Base-by-base conservation (phyloP, 2,888 invertebrate species). In the Amphimallon solstitiale region DNA sequence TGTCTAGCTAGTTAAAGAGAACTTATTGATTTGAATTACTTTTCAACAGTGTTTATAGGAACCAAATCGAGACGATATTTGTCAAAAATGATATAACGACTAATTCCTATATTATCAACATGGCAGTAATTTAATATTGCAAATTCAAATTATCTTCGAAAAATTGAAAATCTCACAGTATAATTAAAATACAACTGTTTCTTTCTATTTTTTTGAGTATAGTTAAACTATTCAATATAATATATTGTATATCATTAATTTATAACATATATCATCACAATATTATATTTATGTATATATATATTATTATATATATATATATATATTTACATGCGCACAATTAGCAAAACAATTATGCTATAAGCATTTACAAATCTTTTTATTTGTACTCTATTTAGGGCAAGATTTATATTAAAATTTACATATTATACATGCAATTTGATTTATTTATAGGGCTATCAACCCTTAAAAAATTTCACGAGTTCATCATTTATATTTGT, bases 331-430 rank as follows among this genome's bases (percentile, higher is more conserved):
- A 59, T 59, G 51, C 35, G 35, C 35, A 43, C 34, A 59, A 49
- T 54, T 49, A 63, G 40, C 37, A 19, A 68, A 67, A 65, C 66
- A 52, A 66, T 54, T 65, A 69, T 65, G 65, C 67, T 69, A 65
- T 68, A 69, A 69, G 69, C 69, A 69, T 52, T 68, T 69, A 69
- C 69, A 65, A 63, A 56, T 62, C 45, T 54, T 54, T 63, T 67
- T 62, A 48, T 69, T 68, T 69, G 69, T 69, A 69, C 69, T 69
- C 63, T 69, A 54, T 64, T 69, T 66, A 65, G 69, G 69, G 69
- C 69, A 69, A 69, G 69, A 65, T 61, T 29, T 29, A 5, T 43
- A 15, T 43, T 15, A 15, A 14, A 43, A 29, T 29, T 29, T 29
- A 29, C 29, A 29, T 9, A 29, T 29, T 29, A 29, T 29, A 29